A percentile compares a stretch with the other conserved stretches of the same genome.
Conservation (phyloP, 2,797 vertebrate species). For the Leptodactylus fallax region DNA sequence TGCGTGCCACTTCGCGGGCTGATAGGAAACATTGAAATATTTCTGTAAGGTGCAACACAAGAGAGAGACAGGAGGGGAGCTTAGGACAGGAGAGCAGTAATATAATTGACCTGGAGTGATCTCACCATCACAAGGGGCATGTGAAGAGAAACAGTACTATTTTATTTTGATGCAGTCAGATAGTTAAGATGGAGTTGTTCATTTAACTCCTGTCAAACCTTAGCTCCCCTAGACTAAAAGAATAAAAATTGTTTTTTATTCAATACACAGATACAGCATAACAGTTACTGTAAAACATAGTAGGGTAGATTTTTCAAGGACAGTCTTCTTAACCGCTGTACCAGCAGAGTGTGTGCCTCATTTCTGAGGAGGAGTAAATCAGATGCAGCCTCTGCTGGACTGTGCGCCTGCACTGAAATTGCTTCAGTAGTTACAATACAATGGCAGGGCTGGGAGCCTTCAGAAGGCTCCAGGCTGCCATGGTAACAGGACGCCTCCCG, state of each 20-base stretch:
- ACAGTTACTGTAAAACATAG: too few species aligned
- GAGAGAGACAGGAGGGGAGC: constrained; percentile 71
- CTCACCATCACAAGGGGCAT: background rate
- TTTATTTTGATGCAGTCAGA: background rate
- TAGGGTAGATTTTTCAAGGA: too few species aligned
- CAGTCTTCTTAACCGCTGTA: too few species aligned
- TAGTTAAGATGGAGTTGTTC: background rate
- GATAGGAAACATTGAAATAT: constrained; percentile 99
- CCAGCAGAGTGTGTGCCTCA: too few species aligned
- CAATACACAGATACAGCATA: too few species aligned
- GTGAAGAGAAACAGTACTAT: background rate
- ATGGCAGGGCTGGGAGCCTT: too few species aligned
- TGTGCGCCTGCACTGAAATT: too few species aligned
- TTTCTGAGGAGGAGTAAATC: too few species aligned
- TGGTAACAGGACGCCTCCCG: too few species aligned
- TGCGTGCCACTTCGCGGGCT: constrained; percentile 94
- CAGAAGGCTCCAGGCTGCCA: too few species aligned
- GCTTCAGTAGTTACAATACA: too few species aligned
- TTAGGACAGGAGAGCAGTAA: constrained; percentile 68
- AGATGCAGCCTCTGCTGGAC: too few species aligned
- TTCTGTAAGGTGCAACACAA: constrained; percentile 89
- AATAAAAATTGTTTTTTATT: background rate
- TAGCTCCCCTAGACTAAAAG: background rate
- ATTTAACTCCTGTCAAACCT: constrained; percentile 17
- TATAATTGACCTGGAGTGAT: constrained; percentile 26